Evolutionary conservation across 2,888 invertebrate species (phyloP).

Genomic region (Eulithis prunata): DNA sequence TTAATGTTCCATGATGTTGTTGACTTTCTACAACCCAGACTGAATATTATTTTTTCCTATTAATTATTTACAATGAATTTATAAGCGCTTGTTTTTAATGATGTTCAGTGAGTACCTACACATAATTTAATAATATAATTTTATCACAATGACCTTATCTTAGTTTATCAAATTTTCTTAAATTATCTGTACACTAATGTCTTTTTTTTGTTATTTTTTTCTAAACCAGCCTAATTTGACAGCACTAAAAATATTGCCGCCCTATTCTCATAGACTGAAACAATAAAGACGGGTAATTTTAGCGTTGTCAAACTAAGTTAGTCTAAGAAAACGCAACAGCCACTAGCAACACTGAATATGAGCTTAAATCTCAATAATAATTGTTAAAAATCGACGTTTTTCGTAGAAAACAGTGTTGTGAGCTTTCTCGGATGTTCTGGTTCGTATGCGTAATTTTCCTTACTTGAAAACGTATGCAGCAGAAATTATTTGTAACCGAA

Average conservation of each 20-base stretch:
- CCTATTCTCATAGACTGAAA: no score
- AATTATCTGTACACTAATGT: background rate
- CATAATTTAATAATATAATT: no score
- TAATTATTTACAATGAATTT: conserved; percentile 16
- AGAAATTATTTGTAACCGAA: background rate
- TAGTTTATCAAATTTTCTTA: conserved; percentile 8
- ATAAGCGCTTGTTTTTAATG: conserved; percentile 3
- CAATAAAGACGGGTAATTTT: no score
- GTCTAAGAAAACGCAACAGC: no score
- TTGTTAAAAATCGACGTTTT: conserved; percentile 7
- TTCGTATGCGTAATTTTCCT: background rate
- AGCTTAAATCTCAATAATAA: conserved; percentile 14
- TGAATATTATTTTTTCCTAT: conserved; percentile 19
- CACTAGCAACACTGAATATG: background rate
- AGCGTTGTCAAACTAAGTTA: no score
- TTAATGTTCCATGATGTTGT: conserved; percentile 17
- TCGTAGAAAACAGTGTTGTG: background rate
- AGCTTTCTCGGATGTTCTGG: background rate
- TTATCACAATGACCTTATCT: background rate
- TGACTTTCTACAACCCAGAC: conserved; percentile 16
- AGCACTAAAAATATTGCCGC: no score
- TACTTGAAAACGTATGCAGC: background rate
- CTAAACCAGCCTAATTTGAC: no score
- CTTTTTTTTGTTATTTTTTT: no score
- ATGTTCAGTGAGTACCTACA: background rate